Percentiles rank a stretch among this genome's conserved stretches.
Conservation (phyloP, 1,140 invertebrate species). For the Doryteuthis pealeii region DNA sequence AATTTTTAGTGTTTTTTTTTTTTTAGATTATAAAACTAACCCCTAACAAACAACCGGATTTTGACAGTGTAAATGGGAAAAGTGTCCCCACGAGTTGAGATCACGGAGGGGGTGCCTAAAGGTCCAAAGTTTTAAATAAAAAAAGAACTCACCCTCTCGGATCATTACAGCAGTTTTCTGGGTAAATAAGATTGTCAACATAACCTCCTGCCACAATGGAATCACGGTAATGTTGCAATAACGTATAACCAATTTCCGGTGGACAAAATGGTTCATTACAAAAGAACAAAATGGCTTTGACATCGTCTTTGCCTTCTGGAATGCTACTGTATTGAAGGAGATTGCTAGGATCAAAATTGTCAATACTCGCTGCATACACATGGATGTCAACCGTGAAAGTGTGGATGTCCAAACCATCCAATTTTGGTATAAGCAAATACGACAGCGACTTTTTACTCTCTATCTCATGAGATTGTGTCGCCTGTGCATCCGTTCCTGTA, state of each 20-base stretch:
- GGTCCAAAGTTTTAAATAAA: no score
- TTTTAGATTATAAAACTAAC: no score
- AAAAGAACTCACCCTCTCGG: constrained; percentile 9
- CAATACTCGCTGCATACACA: constrained; percentile 16
- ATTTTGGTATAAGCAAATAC: constrained; percentile 26
- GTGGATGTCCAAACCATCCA: constrained; percentile 28
- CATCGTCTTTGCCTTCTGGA: constrained; percentile 22
- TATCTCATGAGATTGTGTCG: constrained; percentile 23
- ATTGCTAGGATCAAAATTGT: neutral
- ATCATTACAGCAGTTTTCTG: constrained; percentile 14
- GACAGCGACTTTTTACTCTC: constrained; percentile 25
- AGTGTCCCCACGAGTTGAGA: no score
- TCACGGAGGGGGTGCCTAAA: no score
- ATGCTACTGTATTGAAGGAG: neutral
- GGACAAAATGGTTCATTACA: constrained; percentile 32
- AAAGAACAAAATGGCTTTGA: constrained; percentile 32
- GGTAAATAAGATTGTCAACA: constrained; percentile 32
- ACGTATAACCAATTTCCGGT: constrained; percentile 26
- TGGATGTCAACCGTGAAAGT: constrained; percentile 26
- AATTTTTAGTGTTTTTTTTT: no score
- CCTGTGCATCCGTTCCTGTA: constrained; percentile 23
- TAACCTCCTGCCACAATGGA: constrained; percentile 32
- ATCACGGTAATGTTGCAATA: constrained; percentile 27
- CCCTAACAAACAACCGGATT: no score
- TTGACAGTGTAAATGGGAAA: no score